A percentile compares a stretch with the other conserved stretches of the same genome.
These are phyloP conservation scores for Scaptodrosophila lebanonensis DNA, from an alignment of 1,140 invertebrate species.

Conservation along the genomic window DNA sequence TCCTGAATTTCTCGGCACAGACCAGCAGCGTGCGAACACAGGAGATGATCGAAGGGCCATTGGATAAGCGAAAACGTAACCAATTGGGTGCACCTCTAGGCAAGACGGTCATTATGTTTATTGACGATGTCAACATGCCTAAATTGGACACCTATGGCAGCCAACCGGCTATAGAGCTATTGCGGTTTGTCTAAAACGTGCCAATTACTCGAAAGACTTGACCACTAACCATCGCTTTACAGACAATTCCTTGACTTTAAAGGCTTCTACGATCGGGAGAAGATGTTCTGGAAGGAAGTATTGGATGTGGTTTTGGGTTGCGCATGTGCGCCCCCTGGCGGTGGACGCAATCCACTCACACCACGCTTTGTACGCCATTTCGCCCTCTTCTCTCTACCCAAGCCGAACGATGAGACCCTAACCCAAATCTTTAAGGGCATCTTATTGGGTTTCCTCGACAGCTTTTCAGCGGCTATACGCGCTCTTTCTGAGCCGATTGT, in stretches of 20 bases:
- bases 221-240: background rate
- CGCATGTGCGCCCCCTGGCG: constrained; percentile 92
- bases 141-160: constrained; percentile 90
- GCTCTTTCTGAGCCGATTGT: constrained; percentile 85
- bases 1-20: constrained; percentile 92
- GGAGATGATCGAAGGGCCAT: constrained; percentile 87
- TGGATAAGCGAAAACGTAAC: constrained; percentile 89
- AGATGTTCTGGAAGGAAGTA: constrained; percentile 92
- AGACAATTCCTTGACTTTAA: constrained; percentile 90
- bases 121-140: constrained; percentile 97
- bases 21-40: constrained; percentile 89
- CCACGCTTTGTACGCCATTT: constrained; percentile 91
- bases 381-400: constrained; percentile 86
- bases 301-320: constrained; percentile 88
- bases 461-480: constrained; percentile 85
- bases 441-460: constrained; percentile 81
- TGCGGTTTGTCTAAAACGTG: constrained; percentile 79
- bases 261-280: constrained; percentile 91
- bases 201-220: constrained; percentile 33
- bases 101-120: constrained; percentile 85
- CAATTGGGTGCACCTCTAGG: constrained; percentile 90
- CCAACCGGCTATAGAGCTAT: constrained; percentile 91
- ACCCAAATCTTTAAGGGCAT: constrained; percentile 87
- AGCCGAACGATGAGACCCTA: constrained; percentile 85
- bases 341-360: constrained; percentile 90